Percentiles rank a stretch among this genome's conserved stretches.
Conservation (phyloP, 2,888 invertebrate genomes). For the Eupithecia subfuscata region DNA sequence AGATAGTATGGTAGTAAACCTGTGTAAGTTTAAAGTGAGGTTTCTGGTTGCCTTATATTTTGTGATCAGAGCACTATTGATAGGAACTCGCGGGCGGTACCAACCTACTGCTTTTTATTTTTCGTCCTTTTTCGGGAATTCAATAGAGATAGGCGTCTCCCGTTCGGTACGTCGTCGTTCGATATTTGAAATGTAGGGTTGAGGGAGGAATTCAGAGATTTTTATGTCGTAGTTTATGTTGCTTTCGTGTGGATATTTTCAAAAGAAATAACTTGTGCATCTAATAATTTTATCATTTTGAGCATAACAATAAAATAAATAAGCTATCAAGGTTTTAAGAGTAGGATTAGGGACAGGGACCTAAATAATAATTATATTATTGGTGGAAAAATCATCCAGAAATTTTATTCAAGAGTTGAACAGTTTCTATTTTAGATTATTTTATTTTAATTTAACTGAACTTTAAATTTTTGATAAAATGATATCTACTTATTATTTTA, state of each 20-base stretch:
- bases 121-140: conserved; percentile 80
- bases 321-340: not conserved
- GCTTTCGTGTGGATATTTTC: not conserved
- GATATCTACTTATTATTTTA: not conserved
- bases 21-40: not conserved
- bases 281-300: not conserved
- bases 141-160: conserved; percentile 81
- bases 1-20: not conserved
- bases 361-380: not conserved
- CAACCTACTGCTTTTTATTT: conserved; percentile 68
- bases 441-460: not conserved
- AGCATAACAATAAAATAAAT: not conserved
- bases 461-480: not conserved
- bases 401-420: not conserved
- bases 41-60: conserved; percentile 1
- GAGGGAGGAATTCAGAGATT: conserved; percentile 37
- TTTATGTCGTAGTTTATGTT: not conserved
- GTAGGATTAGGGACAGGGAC: not conserved
- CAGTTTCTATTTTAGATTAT: not conserved
- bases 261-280: not conserved
- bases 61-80: conserved; percentile 62
- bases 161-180: conserved; percentile 68
- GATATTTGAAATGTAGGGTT: conserved; percentile 76
- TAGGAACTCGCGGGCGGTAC: conserved; percentile 55
- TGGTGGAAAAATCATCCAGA: not conserved